Percentiles rank a stretch among this genome's conserved stretches.
Evolutionary conservation across 2,888 invertebrate genomes (phyloP).

Genomic region (Drosophila antonietae): DNA sequence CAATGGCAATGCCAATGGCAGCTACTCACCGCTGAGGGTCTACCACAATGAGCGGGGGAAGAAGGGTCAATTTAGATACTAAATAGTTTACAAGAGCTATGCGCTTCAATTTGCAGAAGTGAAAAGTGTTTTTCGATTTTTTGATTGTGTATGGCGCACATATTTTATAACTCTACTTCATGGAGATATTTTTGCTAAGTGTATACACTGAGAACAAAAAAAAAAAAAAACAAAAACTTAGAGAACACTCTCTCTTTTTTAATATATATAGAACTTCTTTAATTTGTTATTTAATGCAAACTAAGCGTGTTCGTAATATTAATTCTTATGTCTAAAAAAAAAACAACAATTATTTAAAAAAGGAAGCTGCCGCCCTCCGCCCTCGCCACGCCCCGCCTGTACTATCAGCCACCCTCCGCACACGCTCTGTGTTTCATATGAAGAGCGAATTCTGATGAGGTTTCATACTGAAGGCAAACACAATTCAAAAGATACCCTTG

Average conservation of each 20-base stretch:
- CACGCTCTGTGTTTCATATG: conserved; percentile 33
- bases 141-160: conserved; percentile 31
- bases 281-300: conserved; percentile 77
- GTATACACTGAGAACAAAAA: conserved; percentile 57
- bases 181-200: conserved; percentile 71
- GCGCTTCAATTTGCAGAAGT: conserved; percentile 4
- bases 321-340: conserved; percentile 55
- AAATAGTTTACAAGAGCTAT: conserved; percentile 70
- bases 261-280: conserved; percentile 58
- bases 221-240: conserved; percentile 9
- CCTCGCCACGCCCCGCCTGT: conserved; percentile 21
- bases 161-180: conserved; percentile 15
- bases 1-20: conserved; percentile 86
- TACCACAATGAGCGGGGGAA: conserved; percentile 92
- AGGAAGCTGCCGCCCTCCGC: conserved; percentile 40
- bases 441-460: conserved; percentile 34
- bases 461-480: conserved; percentile 65
- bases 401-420: conserved; percentile 19
- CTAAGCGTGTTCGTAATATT: conserved; percentile 75
- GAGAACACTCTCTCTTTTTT: conserved; percentile 19
- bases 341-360: conserved; percentile 36
- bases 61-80: conserved; percentile 93
- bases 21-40: conserved; percentile 91
- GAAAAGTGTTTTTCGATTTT: conserved; percentile 20
- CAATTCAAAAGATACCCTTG: conserved; percentile 64